Conservation (phyloP, 2,888 invertebrate genomes). For the Autographa pulchrina region DNA sequence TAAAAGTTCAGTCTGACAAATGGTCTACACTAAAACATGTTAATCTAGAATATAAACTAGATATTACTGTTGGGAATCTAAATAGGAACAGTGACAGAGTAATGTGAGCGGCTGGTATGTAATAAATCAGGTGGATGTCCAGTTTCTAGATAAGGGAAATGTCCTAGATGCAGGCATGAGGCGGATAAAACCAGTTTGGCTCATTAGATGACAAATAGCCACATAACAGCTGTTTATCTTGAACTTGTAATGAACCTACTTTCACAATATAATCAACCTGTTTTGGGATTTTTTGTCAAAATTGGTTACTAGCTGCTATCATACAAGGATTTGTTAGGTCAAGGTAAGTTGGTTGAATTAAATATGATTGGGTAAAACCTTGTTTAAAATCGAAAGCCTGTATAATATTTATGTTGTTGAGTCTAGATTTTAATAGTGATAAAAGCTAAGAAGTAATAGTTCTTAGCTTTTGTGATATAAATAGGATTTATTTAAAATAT, state of each 20-base stretch:
- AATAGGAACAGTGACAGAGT: neutral
- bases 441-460: no score
- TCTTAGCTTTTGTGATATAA: no score
- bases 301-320: constrained; percentile 22
- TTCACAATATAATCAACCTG: constrained; percentile 56
- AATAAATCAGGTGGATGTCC: constrained; percentile 42
- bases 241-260: constrained; percentile 55
- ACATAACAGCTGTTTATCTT: constrained; percentile 47
- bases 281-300: constrained; percentile 8
- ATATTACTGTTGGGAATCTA: neutral
- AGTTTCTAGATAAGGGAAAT: constrained; percentile 59
- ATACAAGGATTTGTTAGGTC: constrained; percentile 37
- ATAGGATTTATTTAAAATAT: no score
- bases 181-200: constrained; percentile 67
- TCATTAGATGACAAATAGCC: constrained; percentile 61
- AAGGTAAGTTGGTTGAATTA: constrained; percentile 46
- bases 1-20: neutral
- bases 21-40: neutral
- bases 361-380: constrained; percentile 9
- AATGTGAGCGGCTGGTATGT: neutral
- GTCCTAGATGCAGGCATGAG: constrained; percentile 58
- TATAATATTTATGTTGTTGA: neutral
- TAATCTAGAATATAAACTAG: neutral
- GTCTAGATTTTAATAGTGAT: neutral
- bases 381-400: constrained; percentile 14